phyloP scores from a whole-genome alignment of 2,888 invertebrate species.

The Stegophylla sp. region DNA sequence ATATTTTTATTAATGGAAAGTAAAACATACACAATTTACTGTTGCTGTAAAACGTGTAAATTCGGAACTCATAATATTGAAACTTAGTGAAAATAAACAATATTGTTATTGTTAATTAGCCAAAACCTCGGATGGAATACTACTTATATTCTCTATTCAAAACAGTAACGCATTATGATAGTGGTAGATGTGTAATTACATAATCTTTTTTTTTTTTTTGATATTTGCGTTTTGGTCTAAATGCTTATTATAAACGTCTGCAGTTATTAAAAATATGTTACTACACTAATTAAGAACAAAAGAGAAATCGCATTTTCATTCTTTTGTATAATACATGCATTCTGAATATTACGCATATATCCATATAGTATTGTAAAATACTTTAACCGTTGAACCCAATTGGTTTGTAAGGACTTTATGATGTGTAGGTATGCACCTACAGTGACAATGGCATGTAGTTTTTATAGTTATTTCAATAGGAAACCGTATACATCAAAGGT shows the following conservation, averaged over 20 bases:
- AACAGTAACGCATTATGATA: too few species aligned
- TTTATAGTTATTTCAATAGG: not conserved
- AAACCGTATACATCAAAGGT: slow-evolving; percentile 17
- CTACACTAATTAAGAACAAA: not conserved
- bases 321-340: not conserved
- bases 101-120: too few species aligned
- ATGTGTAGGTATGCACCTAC: not conserved
- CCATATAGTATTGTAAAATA: not conserved
- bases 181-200: too few species aligned
- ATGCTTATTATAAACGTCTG: not conserved
- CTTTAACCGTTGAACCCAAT: not conserved
- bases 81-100: too few species aligned
- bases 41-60: too few species aligned
- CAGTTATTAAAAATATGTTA: not conserved
- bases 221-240: not conserved
- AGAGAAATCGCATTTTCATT: too few species aligned
- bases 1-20: too few species aligned
- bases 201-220: not conserved
- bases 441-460: not conserved
- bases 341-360: not conserved
- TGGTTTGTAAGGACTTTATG: not conserved
- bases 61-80: too few species aligned
- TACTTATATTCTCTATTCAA: too few species aligned
- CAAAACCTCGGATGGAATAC: too few species aligned
- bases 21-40: too few species aligned